phyloP scores from a whole-genome alignment of 2,113 vertebrate genomes.

The Ondatra zibethicus region DNA sequence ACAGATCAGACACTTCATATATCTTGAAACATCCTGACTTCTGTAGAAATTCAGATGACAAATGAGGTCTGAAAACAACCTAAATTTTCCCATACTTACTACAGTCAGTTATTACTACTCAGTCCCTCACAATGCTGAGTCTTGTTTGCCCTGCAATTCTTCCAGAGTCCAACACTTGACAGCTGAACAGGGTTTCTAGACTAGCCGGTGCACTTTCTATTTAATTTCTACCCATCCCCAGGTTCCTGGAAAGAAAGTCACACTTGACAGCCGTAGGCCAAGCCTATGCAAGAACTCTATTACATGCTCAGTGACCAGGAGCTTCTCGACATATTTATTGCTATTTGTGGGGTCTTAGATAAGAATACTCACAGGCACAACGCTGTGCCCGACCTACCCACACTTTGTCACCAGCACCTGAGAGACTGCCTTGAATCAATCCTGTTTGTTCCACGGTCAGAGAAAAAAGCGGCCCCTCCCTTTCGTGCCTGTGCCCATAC shows the following conservation, averaged over 20 bases:
- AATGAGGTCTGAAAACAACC: not conserved
- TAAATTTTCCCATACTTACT: no score
- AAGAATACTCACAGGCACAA: not conserved
- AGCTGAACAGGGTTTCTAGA: no score
- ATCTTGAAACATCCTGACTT: not conserved
- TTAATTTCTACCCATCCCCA: not conserved
- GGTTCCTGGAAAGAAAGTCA: not conserved
- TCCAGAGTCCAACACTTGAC: not conserved
- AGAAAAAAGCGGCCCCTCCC: not conserved
- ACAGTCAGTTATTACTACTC: fast-evolving
- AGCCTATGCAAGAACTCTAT: not conserved
- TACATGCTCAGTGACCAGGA: not conserved
- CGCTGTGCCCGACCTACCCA: not conserved
- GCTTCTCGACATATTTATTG: not conserved
- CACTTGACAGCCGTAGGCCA: not conserved
- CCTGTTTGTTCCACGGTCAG: not conserved
- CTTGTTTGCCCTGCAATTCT: no score
- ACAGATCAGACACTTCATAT: not conserved
- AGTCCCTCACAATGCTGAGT: not conserved
- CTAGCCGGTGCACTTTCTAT: not conserved
- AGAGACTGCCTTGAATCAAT: not conserved
- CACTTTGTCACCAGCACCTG: fast-evolving
- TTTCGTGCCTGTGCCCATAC: not conserved
- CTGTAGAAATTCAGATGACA: not conserved
- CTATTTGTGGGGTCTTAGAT: not conserved